Base-by-base conservation (phyloP, 1,140 invertebrate species). In the Scaptomyza hsui region DNA sequence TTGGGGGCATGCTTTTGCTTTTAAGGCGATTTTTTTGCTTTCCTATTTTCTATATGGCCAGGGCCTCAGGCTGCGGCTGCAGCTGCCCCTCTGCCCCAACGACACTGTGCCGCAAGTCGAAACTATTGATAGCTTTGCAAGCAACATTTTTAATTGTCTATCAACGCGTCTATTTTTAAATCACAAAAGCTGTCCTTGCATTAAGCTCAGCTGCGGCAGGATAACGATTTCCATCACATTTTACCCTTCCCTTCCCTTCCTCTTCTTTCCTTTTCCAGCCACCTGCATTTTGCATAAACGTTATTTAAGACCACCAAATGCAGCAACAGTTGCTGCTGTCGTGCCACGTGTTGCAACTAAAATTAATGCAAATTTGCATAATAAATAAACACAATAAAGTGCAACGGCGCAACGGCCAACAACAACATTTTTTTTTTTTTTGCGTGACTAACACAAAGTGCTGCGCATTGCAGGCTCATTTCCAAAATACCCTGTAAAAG, bases 301-400 rank as follows among this genome's bases (percentile, higher is more conserved):
- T 64, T 77, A 81, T 86, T 86, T 85, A 49, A 64, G 67, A 47
- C 37, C 41, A 4, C 49, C 69, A 77, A 85, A 60, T 41, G 44
- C 42, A 60, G 47, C 64, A 68, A 65, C 61, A 64, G 73, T 55
- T 64, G 61, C 35, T 41, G n/a, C 9, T 10, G 16, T 37, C 37
- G n/a, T 45, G 26, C 75, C 81, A 86, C 81, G 70, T 86, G 81
- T 88, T 73, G 73, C 73, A 76, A 61, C 72, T 51, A 72, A 65
- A 88, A 81, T 88, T 88, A 88, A 88, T 88, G 70, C 59, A 75
- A 78, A 88, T 88, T 88, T 88, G 64, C 82, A 78, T 88, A 86
- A 81, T 86, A 88, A 88, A 85, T 75, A 86, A 80, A 85, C 73
- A 81, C 62, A 86, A 86, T 86, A 81, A 81, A 68, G 47, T 57